Base-by-base conservation (phyloP, 1,140 invertebrate genomes). In the Brachionus rotundiformis region DNA sequence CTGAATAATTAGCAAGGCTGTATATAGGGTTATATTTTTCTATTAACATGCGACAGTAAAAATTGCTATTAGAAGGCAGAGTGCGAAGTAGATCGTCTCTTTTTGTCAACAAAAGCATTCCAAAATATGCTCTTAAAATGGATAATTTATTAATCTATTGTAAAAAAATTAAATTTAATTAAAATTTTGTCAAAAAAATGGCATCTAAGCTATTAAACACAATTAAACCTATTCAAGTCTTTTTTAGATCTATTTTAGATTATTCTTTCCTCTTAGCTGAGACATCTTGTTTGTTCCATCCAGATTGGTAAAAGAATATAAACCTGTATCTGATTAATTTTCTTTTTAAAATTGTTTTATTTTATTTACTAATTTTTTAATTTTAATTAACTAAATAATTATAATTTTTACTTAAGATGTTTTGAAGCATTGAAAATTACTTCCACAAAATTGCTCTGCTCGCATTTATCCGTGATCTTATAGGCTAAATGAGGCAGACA, bases 401-500 rank as follows among this genome's bases (percentile, higher is more conserved):
- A 1, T 39, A 25, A 65, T 71, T 16, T 8, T 79, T 59, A 79
- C 76, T 79, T 23, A 23, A 79, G 29, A 31, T 79, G 59, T 59
- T 79, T 79, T 39, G n/a, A 36, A 11, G 47, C 23, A 27, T 59
- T 39, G 16, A 79, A 79, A 39, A 79, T 79, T 0, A 79, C 76
- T 41, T 79, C 76, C 0, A 79, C 47, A 79, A 79, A 79, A 63
- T 54, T 39, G 19, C 19, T 59, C 25, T 79, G 76, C 23, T 79
- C 76, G 59, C 76, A 79, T 25, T 79, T 63, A 10, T 39, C 76
- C 7, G 2, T 2, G 6, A 79, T 54, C 13, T 33, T 63, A 10
- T 79, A 79, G 23, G 59, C 59, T 11, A 79, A 63, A 31, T 79
- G 76, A n/a, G 76, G 76, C 29, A 79, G 29, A 63, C 76, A 54